phyloP scores from a whole-genome alignment of 2,797 vertebrate genomes.

The Sylvilagus floridanus region DNA sequence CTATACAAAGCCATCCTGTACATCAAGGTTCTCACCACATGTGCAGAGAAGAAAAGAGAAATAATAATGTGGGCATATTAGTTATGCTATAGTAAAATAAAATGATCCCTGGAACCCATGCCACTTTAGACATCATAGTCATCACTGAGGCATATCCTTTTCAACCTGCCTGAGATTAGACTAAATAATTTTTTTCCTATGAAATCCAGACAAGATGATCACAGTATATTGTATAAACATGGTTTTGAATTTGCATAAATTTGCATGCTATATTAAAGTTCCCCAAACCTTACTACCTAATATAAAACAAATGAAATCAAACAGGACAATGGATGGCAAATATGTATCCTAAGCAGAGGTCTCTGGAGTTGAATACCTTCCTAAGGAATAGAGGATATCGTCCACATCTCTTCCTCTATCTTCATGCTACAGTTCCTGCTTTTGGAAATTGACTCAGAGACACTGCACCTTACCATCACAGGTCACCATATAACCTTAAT shows the following conservation, averaged over 20 bases:
- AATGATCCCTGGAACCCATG: not conserved
- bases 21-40: not conserved
- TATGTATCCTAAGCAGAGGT: not conserved
- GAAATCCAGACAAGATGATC: not conserved
- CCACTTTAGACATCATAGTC: not conserved
- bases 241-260: slow-evolving; percentile 6
- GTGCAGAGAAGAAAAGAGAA: not conserved
- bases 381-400: not conserved
- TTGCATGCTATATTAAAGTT: not conserved
- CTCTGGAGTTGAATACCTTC: not conserved
- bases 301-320: slow-evolving; percentile 47
- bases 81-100: not conserved
- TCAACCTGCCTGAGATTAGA: not conserved
- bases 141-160: not conserved
- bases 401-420: not conserved
- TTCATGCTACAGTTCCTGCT: not conserved
- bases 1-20: not conserved
- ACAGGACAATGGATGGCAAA: not conserved
- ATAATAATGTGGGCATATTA: not conserved
- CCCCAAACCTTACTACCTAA: not conserved
- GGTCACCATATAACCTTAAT: not conserved
- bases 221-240: not conserved
- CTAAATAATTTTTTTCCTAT: not conserved
- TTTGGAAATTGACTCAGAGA: not conserved
- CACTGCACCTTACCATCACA: not conserved